Evolutionary conservation across 2,888 invertebrate genomes (phyloP).

Genomic region (Ophioninae sp.): DNA sequence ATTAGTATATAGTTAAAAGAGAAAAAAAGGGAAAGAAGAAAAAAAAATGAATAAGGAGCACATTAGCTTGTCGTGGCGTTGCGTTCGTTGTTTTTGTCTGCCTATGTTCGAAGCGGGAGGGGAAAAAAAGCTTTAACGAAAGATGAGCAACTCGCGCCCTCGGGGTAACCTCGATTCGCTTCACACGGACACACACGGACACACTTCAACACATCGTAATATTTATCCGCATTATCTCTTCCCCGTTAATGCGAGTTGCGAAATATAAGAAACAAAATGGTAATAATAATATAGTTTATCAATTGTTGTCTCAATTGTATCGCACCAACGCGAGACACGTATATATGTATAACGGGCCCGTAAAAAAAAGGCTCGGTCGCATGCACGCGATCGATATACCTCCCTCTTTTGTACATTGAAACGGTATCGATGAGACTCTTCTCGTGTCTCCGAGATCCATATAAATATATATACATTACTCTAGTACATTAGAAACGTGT

Average conservation of each 20-base stretch:
- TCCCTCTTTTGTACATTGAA: constrained; percentile 57
- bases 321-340: constrained; percentile 26
- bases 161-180: constrained; percentile 37
- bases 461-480: constrained; percentile 34
- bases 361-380: constrained; percentile 16
- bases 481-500: constrained; percentile 24
- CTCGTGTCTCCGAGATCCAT: constrained; percentile 30
- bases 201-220: constrained; percentile 10
- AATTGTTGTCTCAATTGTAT: constrained; percentile 40
- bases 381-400: constrained; percentile 22
- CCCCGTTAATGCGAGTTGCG: constrained; percentile 40
- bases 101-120: constrained; percentile 23
- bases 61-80: constrained; percentile 32
- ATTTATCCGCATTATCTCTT: constrained; percentile 38
- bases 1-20: constrained; percentile 29
- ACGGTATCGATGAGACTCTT: constrained; percentile 39
- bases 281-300: constrained; percentile 28
- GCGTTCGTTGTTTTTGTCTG: constrained; percentile 40
- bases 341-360: constrained; percentile 1
- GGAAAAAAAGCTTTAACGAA: constrained; percentile 33
- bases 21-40: not conserved
- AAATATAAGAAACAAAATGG: constrained; percentile 20
- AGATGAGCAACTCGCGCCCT: constrained; percentile 35
- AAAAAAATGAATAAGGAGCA: constrained; percentile 10
- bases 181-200: constrained; percentile 17